phyloP scores from a whole-genome alignment of 1,140 invertebrate genomes.

The Holcopasites calliopsidis region DNA sequence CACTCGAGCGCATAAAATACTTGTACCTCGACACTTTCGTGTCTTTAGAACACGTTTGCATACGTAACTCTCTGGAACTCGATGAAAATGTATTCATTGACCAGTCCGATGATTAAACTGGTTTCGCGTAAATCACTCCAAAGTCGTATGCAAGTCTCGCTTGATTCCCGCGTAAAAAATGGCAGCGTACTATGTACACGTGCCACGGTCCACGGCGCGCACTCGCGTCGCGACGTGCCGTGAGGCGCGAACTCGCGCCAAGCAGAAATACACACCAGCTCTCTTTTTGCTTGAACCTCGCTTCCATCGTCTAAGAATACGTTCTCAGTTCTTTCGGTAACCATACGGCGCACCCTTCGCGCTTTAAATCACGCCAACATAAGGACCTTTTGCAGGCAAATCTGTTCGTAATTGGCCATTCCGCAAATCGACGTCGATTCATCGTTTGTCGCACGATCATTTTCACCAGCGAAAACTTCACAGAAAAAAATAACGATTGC shows the following conservation, averaged over 20 bases:
- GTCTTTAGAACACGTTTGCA: not conserved
- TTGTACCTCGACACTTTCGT: not conserved
- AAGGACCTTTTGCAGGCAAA: slow-evolving; percentile 4
- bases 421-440: not conserved
- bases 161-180: slow-evolving; percentile 22
- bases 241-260: not conserved
- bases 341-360: no score
- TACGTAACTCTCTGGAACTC: not conserved
- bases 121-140: not conserved
- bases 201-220: no score
- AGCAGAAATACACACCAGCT: not conserved
- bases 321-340: not conserved
- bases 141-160: not conserved
- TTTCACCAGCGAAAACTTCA: not conserved
- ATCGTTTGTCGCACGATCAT: not conserved
- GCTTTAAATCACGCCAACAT: not conserved
- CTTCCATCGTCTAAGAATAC: not conserved
- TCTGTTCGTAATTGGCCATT: not conserved
- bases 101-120: not conserved
- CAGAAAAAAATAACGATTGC: not conserved
- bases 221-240: no score
- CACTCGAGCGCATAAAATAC: no score
- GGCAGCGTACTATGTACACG: slow-evolving; percentile 10
- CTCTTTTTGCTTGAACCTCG: not conserved
- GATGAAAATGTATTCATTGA: not conserved